phyloP scores from a whole-genome alignment of 2,888 invertebrate genomes.

The Hydraecia micacea region DNA sequence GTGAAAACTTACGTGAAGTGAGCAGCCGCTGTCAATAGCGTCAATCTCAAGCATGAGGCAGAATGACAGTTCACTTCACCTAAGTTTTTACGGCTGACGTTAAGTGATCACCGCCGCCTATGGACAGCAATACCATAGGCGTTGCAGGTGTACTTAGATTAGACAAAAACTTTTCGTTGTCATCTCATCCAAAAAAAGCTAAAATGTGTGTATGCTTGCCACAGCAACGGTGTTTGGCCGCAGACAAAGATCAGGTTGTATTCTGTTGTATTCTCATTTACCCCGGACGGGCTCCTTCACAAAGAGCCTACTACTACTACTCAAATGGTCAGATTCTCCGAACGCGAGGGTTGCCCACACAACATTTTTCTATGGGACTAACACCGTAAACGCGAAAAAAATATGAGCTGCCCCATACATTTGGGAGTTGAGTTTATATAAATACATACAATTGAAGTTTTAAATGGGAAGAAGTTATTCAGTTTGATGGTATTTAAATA shows the following conservation, averaged over 20 bases:
- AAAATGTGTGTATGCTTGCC: not conserved
- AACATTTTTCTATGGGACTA: not conserved
- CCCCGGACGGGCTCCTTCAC: not conserved
- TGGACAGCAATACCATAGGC: not conserved
- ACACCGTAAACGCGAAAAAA: not conserved
- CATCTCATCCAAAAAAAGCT: too few species aligned
- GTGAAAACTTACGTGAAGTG: not conserved
- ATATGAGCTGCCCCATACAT: not conserved
- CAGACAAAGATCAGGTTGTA: not conserved
- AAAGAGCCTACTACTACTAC: not conserved
- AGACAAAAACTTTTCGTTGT: not conserved
- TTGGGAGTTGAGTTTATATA: not conserved
- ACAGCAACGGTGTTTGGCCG: not conserved
- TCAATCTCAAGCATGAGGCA: too few species aligned
- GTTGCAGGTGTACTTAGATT: not conserved
- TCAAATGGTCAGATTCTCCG: too few species aligned
- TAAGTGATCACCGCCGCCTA: not conserved
- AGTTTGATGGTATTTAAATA: not conserved
- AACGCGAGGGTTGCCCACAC: not conserved
- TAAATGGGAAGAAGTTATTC: not conserved
- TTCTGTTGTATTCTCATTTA: not conserved
- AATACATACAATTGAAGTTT: too few species aligned
- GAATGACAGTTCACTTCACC: not conserved
- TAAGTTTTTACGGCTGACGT: not conserved
- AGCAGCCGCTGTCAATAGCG: not conserved